phyloP scores from a whole-genome alignment of 2,888 invertebrate genomes.

The Melipona beecheii region DNA sequence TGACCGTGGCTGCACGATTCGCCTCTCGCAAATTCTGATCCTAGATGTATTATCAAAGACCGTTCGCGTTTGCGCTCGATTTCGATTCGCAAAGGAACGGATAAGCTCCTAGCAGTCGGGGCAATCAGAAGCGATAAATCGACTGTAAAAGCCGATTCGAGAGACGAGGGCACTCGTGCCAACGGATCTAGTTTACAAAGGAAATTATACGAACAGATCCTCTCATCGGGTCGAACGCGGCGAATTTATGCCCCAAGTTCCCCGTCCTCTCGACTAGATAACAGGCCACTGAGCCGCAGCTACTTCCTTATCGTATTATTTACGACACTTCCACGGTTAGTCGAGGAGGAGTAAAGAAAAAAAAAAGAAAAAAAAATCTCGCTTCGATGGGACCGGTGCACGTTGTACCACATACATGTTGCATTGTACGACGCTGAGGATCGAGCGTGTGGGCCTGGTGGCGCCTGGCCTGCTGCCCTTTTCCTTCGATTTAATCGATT shows the following conservation, averaged over 20 bases:
- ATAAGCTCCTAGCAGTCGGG: not conserved
- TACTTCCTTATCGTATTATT: constrained; percentile 75
- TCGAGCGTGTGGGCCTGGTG: constrained; percentile 30
- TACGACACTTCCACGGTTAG: constrained; percentile 66
- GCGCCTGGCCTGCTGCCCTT: constrained; percentile 32
- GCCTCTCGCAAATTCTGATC: not conserved
- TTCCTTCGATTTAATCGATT: constrained; percentile 51
- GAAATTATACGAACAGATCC: constrained; percentile 54
- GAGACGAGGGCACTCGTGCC: not conserved
- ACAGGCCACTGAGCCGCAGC: constrained; percentile 56
- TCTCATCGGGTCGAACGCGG: constrained; percentile 31
- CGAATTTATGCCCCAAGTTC: constrained; percentile 47
- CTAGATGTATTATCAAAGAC: not conserved
- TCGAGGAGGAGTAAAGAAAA: not conserved
- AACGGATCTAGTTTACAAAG: constrained; percentile 39
- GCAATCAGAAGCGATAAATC: constrained; percentile 35
- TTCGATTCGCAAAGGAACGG: not conserved
- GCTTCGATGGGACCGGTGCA: not conserved
- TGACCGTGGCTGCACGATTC: not conserved
- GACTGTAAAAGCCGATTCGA: not conserved
- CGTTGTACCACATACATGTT: not conserved
- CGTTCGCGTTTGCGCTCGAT: not conserved
- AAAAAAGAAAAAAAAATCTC: not conserved
- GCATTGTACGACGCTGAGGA: constrained; percentile 20
- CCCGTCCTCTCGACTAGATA: constrained; percentile 34